Percentiles rank a stretch among this genome's conserved stretches.
Conservation (phyloP, 2,113 vertebrate genomes). For the Heloderma charlesbogerti region DNA sequence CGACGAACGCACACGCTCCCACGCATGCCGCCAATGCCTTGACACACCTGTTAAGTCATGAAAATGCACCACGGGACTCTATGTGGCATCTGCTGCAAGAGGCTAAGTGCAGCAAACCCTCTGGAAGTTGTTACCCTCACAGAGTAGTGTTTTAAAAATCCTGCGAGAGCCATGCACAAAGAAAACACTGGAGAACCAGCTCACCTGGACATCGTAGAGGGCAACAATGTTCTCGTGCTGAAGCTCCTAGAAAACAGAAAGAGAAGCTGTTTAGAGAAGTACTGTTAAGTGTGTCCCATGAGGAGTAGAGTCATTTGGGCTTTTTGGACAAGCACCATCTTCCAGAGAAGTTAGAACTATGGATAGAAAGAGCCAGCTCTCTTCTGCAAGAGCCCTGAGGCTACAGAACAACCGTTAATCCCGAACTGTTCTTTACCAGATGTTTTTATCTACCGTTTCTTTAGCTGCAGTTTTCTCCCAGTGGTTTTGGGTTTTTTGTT, state of each 20-base stretch:
- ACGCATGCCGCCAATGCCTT: rapidly evolving
- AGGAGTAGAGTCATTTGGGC: neutral
- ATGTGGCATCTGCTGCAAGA: rapidly evolving
- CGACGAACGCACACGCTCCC: rapidly evolving
- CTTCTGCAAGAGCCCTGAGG: neutral
- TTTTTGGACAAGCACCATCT: no score
- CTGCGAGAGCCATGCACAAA: neutral
- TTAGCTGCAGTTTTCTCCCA: neutral
- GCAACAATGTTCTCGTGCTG: slow-evolving; percentile 99
- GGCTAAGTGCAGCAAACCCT: neutral
- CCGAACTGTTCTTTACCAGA: neutral
- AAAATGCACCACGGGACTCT: neutral
- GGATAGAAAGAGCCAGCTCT: neutral
- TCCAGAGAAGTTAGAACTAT: neutral
- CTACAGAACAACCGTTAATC: neutral
- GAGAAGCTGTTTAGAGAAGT: slow-evolving; percentile 36
- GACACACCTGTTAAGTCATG: no score
- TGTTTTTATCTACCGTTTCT: neutral
- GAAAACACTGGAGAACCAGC: slow-evolving; percentile 6
- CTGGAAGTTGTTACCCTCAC: neutral
- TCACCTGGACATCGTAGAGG: slow-evolving; percentile 98
- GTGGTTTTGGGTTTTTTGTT: neutral
- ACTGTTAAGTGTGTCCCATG: neutral
- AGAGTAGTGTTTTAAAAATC: neutral
- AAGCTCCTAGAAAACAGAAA: slow-evolving; percentile 86